A percentile compares a stretch with the other conserved stretches of the same genome.
Evolutionary conservation across 2,797 vertebrate genomes (phyloP).

Genomic region (Phoeniculus purpureus): DNA sequence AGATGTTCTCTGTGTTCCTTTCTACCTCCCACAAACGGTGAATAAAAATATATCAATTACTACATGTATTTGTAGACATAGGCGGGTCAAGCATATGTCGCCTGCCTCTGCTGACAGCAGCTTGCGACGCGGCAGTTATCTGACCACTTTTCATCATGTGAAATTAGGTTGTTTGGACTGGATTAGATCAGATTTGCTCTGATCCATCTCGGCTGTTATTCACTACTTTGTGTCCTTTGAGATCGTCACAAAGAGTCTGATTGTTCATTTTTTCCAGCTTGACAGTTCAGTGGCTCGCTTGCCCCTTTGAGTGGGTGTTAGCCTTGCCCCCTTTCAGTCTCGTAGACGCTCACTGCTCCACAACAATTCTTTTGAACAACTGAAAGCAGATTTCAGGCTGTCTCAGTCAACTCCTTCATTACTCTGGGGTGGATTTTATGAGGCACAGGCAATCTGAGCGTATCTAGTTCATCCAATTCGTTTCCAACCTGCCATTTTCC

Average conservation of each 20-base stretch:
- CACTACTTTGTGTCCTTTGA: conserved; percentile 15
- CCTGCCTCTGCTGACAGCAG: neutral
- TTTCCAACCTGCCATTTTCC: neutral
- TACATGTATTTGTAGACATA: neutral
- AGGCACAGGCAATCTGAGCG: neutral
- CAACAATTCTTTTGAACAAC: neutral
- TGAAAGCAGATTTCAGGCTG: conserved; percentile 5
- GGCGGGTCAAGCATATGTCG: neutral
- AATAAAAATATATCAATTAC: neutral
- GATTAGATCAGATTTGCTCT: conserved; percentile 45
- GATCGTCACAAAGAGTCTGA: conserved; percentile 19
- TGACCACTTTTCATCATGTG: conserved; percentile 13
- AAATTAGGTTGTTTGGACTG: conserved; percentile 42
- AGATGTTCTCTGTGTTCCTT: neutral
- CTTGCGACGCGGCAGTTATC: neutral
- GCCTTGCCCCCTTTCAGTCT: neutral
- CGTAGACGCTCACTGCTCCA: neutral
- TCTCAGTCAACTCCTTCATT: neutral
- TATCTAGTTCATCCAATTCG: neutral
- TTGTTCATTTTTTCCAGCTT: conserved; percentile 44
- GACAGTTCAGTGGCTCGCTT: neutral
- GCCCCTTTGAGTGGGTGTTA: conserved; percentile 8
- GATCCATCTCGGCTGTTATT: neutral
- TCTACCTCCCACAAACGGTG: neutral
- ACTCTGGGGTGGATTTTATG: neutral